phyloP scores from a whole-genome alignment of 1,140 invertebrate species.

The Pachypsylla venusta region DNA sequence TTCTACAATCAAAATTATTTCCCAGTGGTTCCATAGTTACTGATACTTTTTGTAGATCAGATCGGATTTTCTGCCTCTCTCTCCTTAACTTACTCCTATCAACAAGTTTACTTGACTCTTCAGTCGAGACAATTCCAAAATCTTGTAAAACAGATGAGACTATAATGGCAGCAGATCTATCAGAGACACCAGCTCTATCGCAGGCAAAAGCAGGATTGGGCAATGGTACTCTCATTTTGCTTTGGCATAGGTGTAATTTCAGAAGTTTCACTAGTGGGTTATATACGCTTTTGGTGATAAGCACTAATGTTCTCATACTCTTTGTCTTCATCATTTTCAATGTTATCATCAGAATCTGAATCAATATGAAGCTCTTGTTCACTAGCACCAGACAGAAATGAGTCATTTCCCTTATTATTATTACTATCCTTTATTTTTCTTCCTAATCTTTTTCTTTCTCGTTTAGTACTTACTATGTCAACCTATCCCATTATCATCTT shows the following conservation, averaged over 20 bases:
- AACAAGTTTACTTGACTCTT: constrained; percentile 19
- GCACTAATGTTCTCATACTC: neutral
- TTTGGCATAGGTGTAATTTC: neutral
- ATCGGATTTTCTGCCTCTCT: constrained; percentile 11
- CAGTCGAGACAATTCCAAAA: constrained; percentile 15
- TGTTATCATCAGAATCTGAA: neutral
- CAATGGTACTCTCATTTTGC: neutral
- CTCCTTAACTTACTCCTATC: constrained; percentile 25
- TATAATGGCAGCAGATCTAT: constrained; percentile 25
- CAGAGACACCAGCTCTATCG: constrained; percentile 26
- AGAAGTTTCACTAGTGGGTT: neutral
- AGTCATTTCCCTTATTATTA: neutral
- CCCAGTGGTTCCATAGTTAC: neutral
- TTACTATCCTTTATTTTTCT: neutral
- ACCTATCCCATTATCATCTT: constrained; percentile 6
- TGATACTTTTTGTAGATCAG: neutral
- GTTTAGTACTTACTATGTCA: constrained; percentile 5
- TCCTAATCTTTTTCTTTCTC: neutral
- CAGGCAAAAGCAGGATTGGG: neutral
- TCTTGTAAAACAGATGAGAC: constrained; percentile 24
- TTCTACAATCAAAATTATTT: constrained; percentile 24
- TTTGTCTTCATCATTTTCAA: neutral
- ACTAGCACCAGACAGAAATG: neutral
- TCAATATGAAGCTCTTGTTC: neutral
- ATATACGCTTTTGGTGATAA: neutral